These are phyloP conservation scores for Peromyscus attwateri DNA, from an alignment of 2,797 vertebrate species.

Conservation along the genomic window DNA sequence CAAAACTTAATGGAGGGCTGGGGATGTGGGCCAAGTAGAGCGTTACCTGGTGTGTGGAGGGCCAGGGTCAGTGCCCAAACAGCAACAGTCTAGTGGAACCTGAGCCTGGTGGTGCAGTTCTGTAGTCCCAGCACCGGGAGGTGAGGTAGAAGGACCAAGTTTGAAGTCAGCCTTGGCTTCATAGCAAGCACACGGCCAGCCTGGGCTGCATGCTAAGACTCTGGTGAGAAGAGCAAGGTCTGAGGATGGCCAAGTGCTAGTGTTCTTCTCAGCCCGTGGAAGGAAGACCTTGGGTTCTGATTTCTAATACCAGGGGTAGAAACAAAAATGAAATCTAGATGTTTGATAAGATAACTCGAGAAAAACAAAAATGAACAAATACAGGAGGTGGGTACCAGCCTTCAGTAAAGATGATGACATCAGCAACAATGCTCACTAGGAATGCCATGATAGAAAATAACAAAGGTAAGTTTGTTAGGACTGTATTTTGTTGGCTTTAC, in stretches of 20 bases:
- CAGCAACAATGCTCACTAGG: not conserved
- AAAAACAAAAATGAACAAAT: constrained; percentile 44
- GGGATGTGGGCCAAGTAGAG: not conserved
- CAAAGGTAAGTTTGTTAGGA: not conserved
- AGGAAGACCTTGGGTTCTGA: not conserved
- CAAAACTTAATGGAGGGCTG: not conserved
- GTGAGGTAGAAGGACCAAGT: not conserved
- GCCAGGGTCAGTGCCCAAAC: too few species aligned
- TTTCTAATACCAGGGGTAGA: not conserved
- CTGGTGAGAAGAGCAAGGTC: not conserved
- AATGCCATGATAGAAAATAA: not conserved
- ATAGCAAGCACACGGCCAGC: not conserved
- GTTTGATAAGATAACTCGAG: not conserved
- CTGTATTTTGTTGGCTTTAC: constrained; percentile 17
- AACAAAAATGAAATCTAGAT: not conserved
- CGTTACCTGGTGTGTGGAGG: not conserved
- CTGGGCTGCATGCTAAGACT: not conserved
- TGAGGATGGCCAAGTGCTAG: not conserved
- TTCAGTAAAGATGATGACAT: not conserved
- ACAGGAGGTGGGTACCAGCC: not conserved
- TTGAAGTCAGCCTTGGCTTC: not conserved
- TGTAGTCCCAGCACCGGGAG: not conserved
- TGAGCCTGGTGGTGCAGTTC: not conserved
- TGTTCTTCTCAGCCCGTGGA: not conserved
- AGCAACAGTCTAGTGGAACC: not conserved